Conservation (phyloP, 2,113 vertebrate species). For the Entomyzon cyanotis region DNA sequence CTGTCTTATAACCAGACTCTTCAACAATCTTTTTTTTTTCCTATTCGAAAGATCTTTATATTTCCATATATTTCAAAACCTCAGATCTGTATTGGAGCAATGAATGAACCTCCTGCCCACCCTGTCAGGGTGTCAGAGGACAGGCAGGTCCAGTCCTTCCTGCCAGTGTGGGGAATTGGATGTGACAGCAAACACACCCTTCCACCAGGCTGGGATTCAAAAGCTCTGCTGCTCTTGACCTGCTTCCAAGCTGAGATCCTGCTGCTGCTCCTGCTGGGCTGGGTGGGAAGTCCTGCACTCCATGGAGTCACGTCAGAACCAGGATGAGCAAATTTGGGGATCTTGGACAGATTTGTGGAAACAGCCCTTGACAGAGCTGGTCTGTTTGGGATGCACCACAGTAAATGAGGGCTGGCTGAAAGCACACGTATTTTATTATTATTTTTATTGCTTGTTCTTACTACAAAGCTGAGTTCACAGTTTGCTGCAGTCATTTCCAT, state of each 20-base stretch:
- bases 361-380: background rate
- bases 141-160: background rate
- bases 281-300: background rate
- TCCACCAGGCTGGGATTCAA: background rate
- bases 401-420: background rate
- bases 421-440: background rate
- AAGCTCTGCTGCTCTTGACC: background rate
- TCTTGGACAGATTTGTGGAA: background rate
- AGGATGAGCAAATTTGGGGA: background rate
- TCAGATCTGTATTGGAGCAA: background rate
- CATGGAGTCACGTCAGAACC: background rate
- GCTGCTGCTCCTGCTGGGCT: background rate
- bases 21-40: background rate
- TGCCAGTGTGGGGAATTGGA: background rate
- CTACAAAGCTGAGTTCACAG: background rate
- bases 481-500: background rate
- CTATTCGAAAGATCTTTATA: background rate
- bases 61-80: background rate
- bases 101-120: background rate
- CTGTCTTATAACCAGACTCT: background rate
- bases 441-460: slow-evolving; percentile 13
- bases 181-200: background rate
- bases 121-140: background rate
- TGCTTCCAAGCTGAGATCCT: background rate
- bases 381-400: accelerated